Evolutionary conservation across 1,140 invertebrate species (phyloP).

Genomic region (Diploscapter pachys): DNA sequence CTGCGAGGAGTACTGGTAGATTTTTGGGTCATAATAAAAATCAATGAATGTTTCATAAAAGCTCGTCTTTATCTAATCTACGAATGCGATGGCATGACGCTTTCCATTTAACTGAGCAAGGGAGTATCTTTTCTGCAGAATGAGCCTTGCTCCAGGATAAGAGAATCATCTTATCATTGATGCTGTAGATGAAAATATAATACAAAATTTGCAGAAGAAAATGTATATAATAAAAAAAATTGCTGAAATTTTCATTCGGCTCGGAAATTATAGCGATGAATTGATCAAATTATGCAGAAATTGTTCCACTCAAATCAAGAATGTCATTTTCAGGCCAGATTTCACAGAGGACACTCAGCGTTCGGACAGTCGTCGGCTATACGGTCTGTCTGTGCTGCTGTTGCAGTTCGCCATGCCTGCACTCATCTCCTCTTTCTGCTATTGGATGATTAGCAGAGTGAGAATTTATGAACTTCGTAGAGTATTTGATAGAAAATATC

Average conservation of each 20-base stretch:
- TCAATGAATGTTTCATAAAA: not conserved
- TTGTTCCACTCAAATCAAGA: not conserved
- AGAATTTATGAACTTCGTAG: not conserved
- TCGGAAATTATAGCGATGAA: too few species aligned
- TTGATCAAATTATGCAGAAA: too few species aligned
- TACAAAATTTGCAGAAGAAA: not conserved
- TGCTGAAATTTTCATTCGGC: too few species aligned
- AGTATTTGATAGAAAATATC: conserved; percentile 14
- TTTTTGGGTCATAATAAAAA: conserved; percentile 5
- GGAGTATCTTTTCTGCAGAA: conserved; percentile 10
- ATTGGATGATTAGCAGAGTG: conserved; percentile 46
- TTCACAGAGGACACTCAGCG: conserved; percentile 33
- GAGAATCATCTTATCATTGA: not conserved
- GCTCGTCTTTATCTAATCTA: conserved; percentile 13
- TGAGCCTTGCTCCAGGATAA: not conserved
- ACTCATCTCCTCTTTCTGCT: conserved; percentile 53
- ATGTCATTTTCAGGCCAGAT: conserved; percentile 47
- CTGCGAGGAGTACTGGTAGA: conserved; percentile 54
- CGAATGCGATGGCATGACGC: not conserved
- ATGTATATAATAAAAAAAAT: not conserved
- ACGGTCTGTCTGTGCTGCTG: conserved; percentile 51
- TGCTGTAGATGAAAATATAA: too few species aligned
- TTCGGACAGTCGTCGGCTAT: conserved; percentile 45
- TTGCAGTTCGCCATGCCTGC: conserved; percentile 54
- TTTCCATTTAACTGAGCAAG: conserved; percentile 1